Evolutionary conservation across 1,140 invertebrate genomes (phyloP), one percentile per base, ranked within the genome.

Genomic region (Oryzaephilus surinamensis): DNA sequence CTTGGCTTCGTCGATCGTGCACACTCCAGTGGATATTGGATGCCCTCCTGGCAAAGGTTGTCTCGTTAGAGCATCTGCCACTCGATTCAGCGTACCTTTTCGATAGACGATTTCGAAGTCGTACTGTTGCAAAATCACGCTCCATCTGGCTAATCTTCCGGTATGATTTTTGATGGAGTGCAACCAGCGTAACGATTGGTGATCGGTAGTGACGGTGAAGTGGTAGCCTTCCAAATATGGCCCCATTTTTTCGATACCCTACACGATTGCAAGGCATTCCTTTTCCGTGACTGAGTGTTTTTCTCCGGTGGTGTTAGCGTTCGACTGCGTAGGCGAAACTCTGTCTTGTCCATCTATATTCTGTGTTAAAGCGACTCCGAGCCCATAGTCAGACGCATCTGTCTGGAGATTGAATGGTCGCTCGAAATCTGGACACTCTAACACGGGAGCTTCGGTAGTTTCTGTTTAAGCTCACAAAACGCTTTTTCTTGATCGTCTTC

Each of bases 211-310:
- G n/a, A n/a, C n/a, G n/a, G n/a, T n/a, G n/a, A n/a, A n/a, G n/a
- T n/a, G n/a, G n/a, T n/a, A n/a, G n/a, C n/a, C n/a, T n/a, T n/a
- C n/a, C n/a, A n/a, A n/a, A n/a, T n/a, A n/a, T 6, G 29, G 39
- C 7, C 55, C 24, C 6, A 55, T 37, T 36, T 48, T 48, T 35
- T 52, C 23, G 2, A 66, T 52, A 0, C 51, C 55, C 34, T 47
- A 55, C 10, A 66, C 32, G 10, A 69, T 33, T 6, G 61, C n/a
- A n/a, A n/a, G n/a, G n/a, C n/a, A n/a, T n/a, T n/a, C n/a, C n/a
- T n/a, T n/a, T n/a, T n/a, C n/a, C 67, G 5, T 69, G 42, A 23
- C 52, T 53, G 35, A 38, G 58, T 69, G 2, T 58, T 59, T 20
- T 23, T 32, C 53, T 70, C 64, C 3, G 43, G 4, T 10, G 35